Percentiles rank a stretch among this genome's conserved stretches.
Conservation (phyloP, 2,113 vertebrate species). For the Bos taurus region ARS-UCD2.0 NC_037328.1:8390001-8390500, state of each 20-base stretch:
- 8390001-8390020: not conserved
- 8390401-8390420: not conserved
- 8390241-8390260: not conserved
- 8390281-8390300: not conserved
- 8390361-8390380: not conserved
- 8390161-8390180: not conserved
- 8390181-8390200: not conserved
- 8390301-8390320: not conserved
- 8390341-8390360: not conserved
- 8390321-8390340: not conserved
- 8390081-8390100: not conserved
- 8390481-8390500: not conserved
- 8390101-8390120: not conserved
- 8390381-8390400: not conserved
- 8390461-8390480: not conserved
- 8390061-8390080: not conserved
- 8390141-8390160: not conserved
- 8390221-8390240: not conserved
- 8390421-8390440: not conserved
- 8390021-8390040: not conserved
- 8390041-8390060: not conserved
- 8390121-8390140: not conserved
- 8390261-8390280: not conserved
- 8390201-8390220: not conserved
- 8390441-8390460: not conserved